These are phyloP conservation scores for Capreolus pygargus DNA, from an alignment of 2,113 vertebrate genomes.

Conservation along the genomic window DNA sequence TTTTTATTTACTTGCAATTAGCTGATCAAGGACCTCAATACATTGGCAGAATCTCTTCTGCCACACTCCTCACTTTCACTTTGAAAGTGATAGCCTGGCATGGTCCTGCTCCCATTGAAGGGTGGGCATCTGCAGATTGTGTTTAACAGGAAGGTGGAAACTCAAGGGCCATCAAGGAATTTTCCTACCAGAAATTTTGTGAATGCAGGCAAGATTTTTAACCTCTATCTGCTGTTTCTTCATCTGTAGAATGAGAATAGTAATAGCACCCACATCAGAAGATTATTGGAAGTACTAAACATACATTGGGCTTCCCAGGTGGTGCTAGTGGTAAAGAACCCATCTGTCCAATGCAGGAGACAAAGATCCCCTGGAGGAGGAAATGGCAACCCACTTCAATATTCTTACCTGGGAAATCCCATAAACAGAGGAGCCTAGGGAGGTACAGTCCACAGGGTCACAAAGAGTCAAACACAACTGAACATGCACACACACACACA, in stretches of 20 bases:
- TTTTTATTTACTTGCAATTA: not conserved
- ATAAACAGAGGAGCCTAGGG: not conserved
- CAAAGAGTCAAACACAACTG: not conserved
- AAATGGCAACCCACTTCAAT: not conserved
- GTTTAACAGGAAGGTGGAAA: not conserved
- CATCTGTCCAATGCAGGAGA: not conserved
- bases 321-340: no score
- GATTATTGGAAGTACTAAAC: not conserved
- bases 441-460: not conserved
- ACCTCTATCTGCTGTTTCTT: not conserved
- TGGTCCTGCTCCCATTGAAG: not conserved
- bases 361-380: not conserved
- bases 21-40: not conserved
- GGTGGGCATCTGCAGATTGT: not conserved
- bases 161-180: not conserved
- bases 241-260: not conserved
- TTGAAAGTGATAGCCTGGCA: not conserved
- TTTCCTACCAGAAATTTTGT: not conserved
- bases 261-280: not conserved
- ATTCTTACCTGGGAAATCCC: not conserved
- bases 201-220: not conserved
- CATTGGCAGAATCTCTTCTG: not conserved
- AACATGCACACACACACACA: not conserved
- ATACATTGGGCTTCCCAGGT: not conserved
- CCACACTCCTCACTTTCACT: not conserved